Evolutionary conservation across 2,113 vertebrate species (phyloP).

Genomic region (Copsychus sechellarum): DNA sequence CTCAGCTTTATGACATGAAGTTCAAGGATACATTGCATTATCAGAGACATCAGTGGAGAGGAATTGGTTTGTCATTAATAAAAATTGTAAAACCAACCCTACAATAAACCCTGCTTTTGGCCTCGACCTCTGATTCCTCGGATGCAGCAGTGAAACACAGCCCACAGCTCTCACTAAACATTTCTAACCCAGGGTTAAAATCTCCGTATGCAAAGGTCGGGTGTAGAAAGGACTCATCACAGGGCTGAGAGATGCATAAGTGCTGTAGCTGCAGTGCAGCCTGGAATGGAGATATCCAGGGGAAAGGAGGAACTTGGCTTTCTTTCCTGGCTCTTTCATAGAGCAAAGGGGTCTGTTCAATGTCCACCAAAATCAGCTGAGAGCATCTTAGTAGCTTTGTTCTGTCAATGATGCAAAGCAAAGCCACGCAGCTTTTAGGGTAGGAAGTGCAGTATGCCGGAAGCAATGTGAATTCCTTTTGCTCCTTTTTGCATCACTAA

Average conservation of each 20-base stretch:
- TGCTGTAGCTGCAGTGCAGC: neutral
- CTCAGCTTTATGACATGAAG: slow-evolving; percentile 21
- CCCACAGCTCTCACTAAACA: neutral
- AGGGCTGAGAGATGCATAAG: neutral
- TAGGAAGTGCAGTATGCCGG: neutral
- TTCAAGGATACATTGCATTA: slow-evolving; percentile 33
- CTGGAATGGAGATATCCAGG: neutral
- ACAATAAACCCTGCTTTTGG: slow-evolving; percentile 5
- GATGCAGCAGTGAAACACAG: neutral
- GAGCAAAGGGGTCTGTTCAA: neutral
- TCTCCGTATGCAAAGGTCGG: neutral
- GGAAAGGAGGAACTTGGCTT: neutral
- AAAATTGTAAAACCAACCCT: slow-evolving; percentile 36
- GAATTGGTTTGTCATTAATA: slow-evolving; percentile 28
- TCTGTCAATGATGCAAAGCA: neutral
- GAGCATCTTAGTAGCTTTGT: neutral
- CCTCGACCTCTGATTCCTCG: neutral
- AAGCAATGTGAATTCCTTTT: slow-evolving; percentile 16
- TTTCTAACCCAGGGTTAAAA: slow-evolving; percentile 4
- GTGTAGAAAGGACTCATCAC: neutral
- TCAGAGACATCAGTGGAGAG: slow-evolving; percentile 15
- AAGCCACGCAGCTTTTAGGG: neutral
- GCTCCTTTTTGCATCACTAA: slow-evolving; percentile 10
- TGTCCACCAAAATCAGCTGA: neutral
- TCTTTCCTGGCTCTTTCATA: neutral